Conservation (phyloP, 2,797 vertebrate species). For the Semotilus atromaculatus region DNA sequence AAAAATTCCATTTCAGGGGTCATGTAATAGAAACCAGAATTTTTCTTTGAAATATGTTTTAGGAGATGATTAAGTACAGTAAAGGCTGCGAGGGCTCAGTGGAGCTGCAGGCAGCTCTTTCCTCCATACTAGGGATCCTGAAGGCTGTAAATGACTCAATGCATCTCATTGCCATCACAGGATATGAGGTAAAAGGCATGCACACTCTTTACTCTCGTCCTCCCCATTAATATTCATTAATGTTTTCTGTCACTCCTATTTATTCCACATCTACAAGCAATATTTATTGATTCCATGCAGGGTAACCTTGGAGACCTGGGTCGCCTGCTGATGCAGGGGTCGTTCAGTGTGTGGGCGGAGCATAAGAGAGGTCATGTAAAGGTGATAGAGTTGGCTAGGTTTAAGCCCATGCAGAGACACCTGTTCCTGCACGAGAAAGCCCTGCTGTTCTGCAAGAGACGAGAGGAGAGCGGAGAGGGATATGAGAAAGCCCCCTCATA, state of each 20-base stretch:
- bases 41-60: slow-evolving; percentile 1
- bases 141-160: slow-evolving; percentile 99
- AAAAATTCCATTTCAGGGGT: not conserved
- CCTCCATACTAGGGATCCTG: slow-evolving; percentile 94
- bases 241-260: not conserved
- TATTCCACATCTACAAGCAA: not conserved
- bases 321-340: slow-evolving; percentile 96
- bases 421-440: slow-evolving; percentile 97
- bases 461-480: slow-evolving; percentile 96
- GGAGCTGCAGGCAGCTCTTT: slow-evolving; percentile 94
- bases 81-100: slow-evolving; percentile 89
- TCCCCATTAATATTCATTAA: not conserved
- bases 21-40: not conserved
- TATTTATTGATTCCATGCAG: slow-evolving; percentile 68
- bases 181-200: slow-evolving; percentile 84
- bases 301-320: slow-evolving; percentile 92
- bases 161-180: slow-evolving; percentile 98
- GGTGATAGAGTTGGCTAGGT: slow-evolving; percentile 96
- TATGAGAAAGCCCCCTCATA: slow-evolving; percentile 99
- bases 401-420: slow-evolving; percentile 99
- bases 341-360: slow-evolving; percentile 96
- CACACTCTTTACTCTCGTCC: not conserved
- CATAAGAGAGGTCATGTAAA: slow-evolving; percentile 96
- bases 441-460: slow-evolving; percentile 94
- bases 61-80: slow-evolving; percentile 99